Base-by-base conservation (phyloP, 2,797 vertebrate species). In the Catostomus latipinnis region DNA sequence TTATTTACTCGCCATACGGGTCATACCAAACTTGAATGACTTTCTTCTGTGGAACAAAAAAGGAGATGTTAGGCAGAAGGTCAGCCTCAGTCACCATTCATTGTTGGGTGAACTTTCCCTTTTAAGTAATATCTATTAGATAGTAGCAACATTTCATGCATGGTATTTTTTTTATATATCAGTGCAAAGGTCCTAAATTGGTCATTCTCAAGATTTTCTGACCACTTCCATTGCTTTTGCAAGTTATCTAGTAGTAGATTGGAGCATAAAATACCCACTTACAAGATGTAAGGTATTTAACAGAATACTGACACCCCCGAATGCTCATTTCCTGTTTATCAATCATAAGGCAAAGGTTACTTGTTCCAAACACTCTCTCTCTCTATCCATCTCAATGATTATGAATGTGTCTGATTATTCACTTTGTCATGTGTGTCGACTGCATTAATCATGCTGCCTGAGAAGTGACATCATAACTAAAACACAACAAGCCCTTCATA, bases 381-480 rank as follows among this genome's bases (percentile, higher is more conserved):
- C 57, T 45, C 43, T 18, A 10, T 71, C 67, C 46, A 57, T 61
- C 54, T 62, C 12, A 9, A 46, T 9, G 18, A 50, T 81, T 75
- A 13, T 71, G 46, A 67, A 43, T 58, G 14, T 16, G 11, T 16
- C 7, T 53, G 34, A 53, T 71, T 71, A 34, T 77, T 81, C 52
- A 46, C 34, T 13, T 73, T 78, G 22, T 16, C 16, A 46, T 56
- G 10, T 69, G 70, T 69, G 63, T 73, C 9, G 49, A 68, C 65
- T 68, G 56, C 74, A 67, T 80, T 80, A 12, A 66, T 66, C 62
- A 72, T 53, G 53, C 56, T 62, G 62, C 48, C 50, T 68, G 75
- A 69, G 22, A 71, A 62, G 70, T 78, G 74, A 67, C 66, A 80
- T 76, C 67, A 82, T 45, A 66, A 74, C 70, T 49, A 81, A 75